Conservation (phyloP, 37 sponge, comb jelly and placozoan species). For the Eunapius fragilis region DNA sequence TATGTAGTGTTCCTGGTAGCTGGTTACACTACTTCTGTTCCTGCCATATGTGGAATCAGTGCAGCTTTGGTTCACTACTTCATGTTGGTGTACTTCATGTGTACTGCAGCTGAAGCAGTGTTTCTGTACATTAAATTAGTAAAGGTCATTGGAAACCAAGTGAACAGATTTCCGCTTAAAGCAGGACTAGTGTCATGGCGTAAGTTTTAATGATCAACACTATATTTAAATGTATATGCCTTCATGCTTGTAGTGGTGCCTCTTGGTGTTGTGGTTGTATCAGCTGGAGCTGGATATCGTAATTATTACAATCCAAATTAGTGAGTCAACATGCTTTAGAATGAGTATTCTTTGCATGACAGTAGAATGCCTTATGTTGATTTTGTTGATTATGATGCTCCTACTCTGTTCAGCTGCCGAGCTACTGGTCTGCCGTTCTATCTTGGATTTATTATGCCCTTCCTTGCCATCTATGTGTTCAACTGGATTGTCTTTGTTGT, state of each 20-base stretch:
- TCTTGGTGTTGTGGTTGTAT: slow-evolving; percentile 15
- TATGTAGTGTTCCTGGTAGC: slow-evolving; percentile 39
- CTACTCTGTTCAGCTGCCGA: slow-evolving; percentile 45
- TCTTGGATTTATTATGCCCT: slow-evolving; percentile 59
- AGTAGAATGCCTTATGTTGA: too few relatives aligned
- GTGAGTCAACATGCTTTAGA: not conserved
- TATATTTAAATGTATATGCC: too few relatives aligned
- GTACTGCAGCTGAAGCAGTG: slow-evolving; percentile 38
- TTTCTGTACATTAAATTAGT: slow-evolving; percentile 28
- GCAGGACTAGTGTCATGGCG: slow-evolving; percentile 9
- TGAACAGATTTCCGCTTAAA: not conserved
- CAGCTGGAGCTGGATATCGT: slow-evolving; percentile 41
- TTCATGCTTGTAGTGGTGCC: slow-evolving; percentile 35
- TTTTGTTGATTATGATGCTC: not conserved
- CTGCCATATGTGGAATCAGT: slow-evolving; percentile 25
- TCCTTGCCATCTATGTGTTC: slow-evolving; percentile 50
- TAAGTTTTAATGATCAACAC: too few relatives aligned
- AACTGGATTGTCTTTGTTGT: slow-evolving; percentile 61
- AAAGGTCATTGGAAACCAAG: not conserved
- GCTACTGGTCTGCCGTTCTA: slow-evolving; percentile 52
- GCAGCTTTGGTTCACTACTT: slow-evolving; percentile 53
- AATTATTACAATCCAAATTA: slow-evolving; percentile 10
- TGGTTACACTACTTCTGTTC: slow-evolving; percentile 2
- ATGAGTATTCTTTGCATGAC: too few relatives aligned
- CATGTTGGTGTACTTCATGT: slow-evolving; percentile 44